Conservation (phyloP, 2,797 vertebrate genomes). For the Lagocephalus sceleratus region DNA sequence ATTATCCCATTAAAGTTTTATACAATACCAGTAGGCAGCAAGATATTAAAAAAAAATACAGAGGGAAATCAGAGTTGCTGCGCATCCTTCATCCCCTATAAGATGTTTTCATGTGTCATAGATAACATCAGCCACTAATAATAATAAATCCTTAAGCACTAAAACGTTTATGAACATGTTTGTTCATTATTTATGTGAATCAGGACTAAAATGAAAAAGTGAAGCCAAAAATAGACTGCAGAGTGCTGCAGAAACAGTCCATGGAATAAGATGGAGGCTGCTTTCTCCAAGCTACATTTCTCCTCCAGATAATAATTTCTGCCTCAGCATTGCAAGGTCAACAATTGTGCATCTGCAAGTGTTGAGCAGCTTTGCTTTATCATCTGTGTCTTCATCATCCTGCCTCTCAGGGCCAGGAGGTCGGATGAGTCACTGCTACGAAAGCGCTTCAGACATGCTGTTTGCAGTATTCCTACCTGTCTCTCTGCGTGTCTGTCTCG, state of each 20-base stretch:
- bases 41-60: too few species aligned
- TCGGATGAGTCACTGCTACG: conserved; percentile 35
- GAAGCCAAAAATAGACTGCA: too few species aligned
- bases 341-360: conserved; percentile 6
- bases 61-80: too few species aligned
- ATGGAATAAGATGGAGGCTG: conserved; percentile 14
- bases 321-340: conserved; percentile 6
- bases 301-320: conserved; percentile 1
- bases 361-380: conserved; percentile 21
- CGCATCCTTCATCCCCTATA: too few species aligned
- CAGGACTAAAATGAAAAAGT: too few species aligned
- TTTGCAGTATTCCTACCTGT: conserved; percentile 17
- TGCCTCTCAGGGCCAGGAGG: conserved; percentile 21
- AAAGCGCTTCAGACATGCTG: conserved; percentile 24
- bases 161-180: too few species aligned
- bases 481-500: conserved; percentile 9
- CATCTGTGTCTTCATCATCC: conserved; percentile 23
- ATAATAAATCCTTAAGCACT: too few species aligned
- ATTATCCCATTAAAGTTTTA: too few species aligned
- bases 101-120: too few species aligned
- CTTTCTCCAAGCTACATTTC: neutral
- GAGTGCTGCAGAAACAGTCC: neutral
- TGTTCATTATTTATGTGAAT: too few species aligned
- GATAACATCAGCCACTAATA: too few species aligned
- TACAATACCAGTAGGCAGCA: too few species aligned